Evolutionary conservation across 2,113 vertebrate genomes (phyloP).

Genomic region (Phyllopteryx taeniolatus): DNA sequence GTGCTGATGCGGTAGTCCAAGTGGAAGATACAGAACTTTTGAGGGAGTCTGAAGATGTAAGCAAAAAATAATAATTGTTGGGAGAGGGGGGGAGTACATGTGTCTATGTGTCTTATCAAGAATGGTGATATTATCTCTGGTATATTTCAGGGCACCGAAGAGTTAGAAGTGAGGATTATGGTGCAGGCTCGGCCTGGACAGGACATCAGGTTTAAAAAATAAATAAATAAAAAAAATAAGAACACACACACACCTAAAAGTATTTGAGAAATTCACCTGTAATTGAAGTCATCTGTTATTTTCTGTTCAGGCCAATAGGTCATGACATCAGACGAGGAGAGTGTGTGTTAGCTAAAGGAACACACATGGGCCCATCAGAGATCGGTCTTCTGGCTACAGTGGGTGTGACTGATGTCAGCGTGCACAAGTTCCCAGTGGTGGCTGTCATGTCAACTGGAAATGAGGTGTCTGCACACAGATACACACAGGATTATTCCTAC

Average conservation of each 20-base stretch:
- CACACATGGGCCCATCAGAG: slow-evolving; percentile 97
- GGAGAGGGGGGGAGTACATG: no score
- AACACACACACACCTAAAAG: neutral
- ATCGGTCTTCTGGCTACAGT: slow-evolving; percentile 97
- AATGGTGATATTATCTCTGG: neutral
- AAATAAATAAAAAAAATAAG: neutral
- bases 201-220: slow-evolving; percentile 88
- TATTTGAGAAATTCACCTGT: neutral
- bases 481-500: neutral
- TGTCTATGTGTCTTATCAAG: no score
- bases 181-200: slow-evolving; percentile 95
- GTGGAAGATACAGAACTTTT: slow-evolving; percentile 98
- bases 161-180: slow-evolving; percentile 95
- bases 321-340: slow-evolving; percentile 98
- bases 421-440: slow-evolving; percentile 98
- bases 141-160: slow-evolving; percentile 89
- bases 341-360: slow-evolving; percentile 95
- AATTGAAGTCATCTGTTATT: neutral
- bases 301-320: slow-evolving; percentile 86
- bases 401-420: slow-evolving; percentile 97
- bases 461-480: slow-evolving; percentile 73
- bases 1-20: slow-evolving; percentile 97
- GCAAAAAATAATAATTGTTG: slow-evolving; percentile 29
- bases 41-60: slow-evolving; percentile 95
- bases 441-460: slow-evolving; percentile 99